Base-by-base conservation (phyloP, 2,888 invertebrate species). In the Mythimna lalbum region DNA sequence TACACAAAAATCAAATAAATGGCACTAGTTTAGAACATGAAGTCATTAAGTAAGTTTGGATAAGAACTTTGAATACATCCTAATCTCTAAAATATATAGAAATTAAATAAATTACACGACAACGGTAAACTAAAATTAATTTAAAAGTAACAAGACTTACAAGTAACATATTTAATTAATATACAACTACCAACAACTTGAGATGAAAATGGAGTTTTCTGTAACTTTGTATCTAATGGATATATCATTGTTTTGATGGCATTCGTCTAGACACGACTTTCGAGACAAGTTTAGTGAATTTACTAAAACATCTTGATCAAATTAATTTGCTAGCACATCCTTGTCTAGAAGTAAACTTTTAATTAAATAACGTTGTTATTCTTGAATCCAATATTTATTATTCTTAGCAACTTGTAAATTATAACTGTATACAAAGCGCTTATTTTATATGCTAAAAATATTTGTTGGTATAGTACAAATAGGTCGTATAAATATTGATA, bases 221-320 rank as follows among this genome's bases (percentile, higher is more conserved):
- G 27, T n/a, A 12, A 49, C n/a, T 67, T 50, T 21, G 1, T 27
- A n/a, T 39, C 4, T 31, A 47, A 50, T 60, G 9, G 4, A 50
- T 52, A 61, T 61, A 43, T 17, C 4, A 52, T n/a, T 39, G 27
- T 56, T 55, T 27, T 61, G 36, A 56, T 72, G 33, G 14, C 27
- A 47, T n/a, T 7, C 7, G 73, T 78, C 74, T 81, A 73, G 82
- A 80, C 78, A 59, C 39, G 47, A 62, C n/a, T 57, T 39, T 56
- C 9, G 19, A 69, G 50, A 69, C 55, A 55, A 49, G 36, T 59
- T 64, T 55, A 17, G n/a, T 17, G 14, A 10, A 61, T 53, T 52
- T 0, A n/a, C 19, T 63, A 36, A 27, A 43, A 60, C 27, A 63
- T 50, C 21, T 67, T 56, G 17, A 60, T 60, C 39, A 49, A 49